Evolutionary conservation across 2,797 vertebrate genomes (phyloP).

Genomic region (Semotilus atromaculatus): DNA sequence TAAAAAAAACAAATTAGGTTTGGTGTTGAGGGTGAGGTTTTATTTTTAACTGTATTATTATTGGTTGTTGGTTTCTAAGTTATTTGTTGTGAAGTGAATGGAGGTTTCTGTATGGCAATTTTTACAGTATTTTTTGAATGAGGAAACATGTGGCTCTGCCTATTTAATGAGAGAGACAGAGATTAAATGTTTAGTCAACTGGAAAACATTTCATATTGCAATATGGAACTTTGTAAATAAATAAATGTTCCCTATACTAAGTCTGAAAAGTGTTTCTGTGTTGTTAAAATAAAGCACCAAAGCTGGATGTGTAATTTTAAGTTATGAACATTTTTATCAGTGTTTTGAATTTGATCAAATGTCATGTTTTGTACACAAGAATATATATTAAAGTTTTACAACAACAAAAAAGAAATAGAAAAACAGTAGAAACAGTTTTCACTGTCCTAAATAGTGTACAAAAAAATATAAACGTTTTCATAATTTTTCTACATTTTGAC

Average conservation of each 20-base stretch:
- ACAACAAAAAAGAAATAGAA: background rate
- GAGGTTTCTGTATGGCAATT: background rate
- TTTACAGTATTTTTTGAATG: conserved; percentile 19
- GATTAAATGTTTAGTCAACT: background rate
- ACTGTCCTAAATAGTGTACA: background rate
- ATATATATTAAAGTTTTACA: too few species aligned
- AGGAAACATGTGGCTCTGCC: background rate
- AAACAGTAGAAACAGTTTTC: background rate
- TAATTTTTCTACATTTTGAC: background rate
- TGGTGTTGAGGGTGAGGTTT: conserved; percentile 18
- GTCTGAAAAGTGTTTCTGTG: background rate
- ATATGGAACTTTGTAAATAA: conserved; percentile 16
- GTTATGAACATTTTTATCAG: background rate
- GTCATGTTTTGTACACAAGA: background rate
- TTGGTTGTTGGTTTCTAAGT: conserved; percentile 17
- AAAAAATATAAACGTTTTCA: background rate
- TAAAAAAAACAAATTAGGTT: background rate
- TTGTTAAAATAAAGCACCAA: conserved; percentile 25
- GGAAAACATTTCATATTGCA: background rate
- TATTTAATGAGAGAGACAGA: background rate
- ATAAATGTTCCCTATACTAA: background rate
- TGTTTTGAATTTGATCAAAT: background rate
- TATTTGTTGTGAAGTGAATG: conserved; percentile 12
- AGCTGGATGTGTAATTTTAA: background rate
- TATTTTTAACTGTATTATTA: conserved; percentile 19